Evolutionary conservation across 2,797 vertebrate species (phyloP), one percentile per base, ranked within the genome.

Genomic region (Lates japonicus): DNA sequence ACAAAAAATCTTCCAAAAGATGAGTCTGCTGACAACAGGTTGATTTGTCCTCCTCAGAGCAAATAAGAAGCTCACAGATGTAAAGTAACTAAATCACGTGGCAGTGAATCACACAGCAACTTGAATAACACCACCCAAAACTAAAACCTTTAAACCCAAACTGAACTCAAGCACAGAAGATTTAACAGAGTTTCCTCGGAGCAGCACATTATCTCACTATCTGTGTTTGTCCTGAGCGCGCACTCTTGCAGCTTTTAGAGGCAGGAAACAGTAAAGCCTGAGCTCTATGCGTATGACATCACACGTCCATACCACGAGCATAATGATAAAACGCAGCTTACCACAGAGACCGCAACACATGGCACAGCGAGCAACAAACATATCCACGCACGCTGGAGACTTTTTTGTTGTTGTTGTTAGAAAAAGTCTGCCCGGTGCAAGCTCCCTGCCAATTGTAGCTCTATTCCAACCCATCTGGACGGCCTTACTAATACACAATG

Each of bases 401-500:
- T 29, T 29, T 29, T 29, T 29, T 29, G 25, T 29, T 29, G 25
- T 29, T 29, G 25, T 29, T 29, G 25, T 29, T 29, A 29, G 82
- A 87, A 77, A 49, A 80, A 94, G 91, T 86, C 89, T 84, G 89
- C 92, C 70, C 51, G 82, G 90, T 61, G 85, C 94, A 88, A 29
- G 93, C 94, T 94, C 95, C 93, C 94, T 93, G 95, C 96, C 87
- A 87, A 95, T 95, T 86, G 95, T 95, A 94, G 90, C 95, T 95
- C 96, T 93, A 96, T 97, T 96, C 95, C 94, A 94, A 94, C 96
- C 97, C 97, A 97, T 99, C 98, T 98, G 97, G 96, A 97, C 96
- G 96, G 95, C 94, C 96, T 96, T 96, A 97, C 97, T 98, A 98
- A 98, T 99, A 98, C 97, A 99, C 98, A 97, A 97, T 98, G 98